phyloP scores from a whole-genome alignment of 2,888 invertebrate species.

The Cryptops parisi region DNA sequence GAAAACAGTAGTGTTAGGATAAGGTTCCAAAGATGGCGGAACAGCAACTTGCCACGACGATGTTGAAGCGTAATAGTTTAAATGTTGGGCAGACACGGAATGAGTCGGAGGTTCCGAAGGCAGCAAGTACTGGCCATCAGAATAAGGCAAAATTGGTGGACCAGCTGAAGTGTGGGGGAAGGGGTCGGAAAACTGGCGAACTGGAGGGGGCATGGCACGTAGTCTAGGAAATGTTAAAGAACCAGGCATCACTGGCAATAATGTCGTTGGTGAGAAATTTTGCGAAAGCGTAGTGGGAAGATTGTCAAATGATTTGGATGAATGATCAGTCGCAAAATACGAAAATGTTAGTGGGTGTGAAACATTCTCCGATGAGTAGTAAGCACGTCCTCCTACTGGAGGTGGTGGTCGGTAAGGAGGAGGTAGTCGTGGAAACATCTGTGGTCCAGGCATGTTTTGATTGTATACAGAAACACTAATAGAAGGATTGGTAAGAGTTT shows the following conservation, averaged over 20 bases:
- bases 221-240: neutral
- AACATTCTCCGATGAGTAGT: neutral
- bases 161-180: neutral
- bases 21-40: neutral
- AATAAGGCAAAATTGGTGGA: neutral
- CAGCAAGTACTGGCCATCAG: neutral
- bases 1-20: neutral
- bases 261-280: neutral
- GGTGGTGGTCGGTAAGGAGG: neutral
- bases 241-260: neutral
- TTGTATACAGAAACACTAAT: too few relatives aligned
- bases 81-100: neutral
- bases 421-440: neutral
- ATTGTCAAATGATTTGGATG: neutral
- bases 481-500: too few relatives aligned
- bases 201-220: neutral
- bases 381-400: neutral
- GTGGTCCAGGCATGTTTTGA: too few relatives aligned
- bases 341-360: neutral
- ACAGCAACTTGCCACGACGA: neutral
- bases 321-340: neutral
- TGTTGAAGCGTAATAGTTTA: neutral
- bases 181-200: conserved; percentile 1
- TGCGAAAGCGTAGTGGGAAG: neutral
- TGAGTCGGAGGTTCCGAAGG: neutral